phyloP scores from a whole-genome alignment of 2,113 vertebrate species.

The Hassar affinis region DNA sequence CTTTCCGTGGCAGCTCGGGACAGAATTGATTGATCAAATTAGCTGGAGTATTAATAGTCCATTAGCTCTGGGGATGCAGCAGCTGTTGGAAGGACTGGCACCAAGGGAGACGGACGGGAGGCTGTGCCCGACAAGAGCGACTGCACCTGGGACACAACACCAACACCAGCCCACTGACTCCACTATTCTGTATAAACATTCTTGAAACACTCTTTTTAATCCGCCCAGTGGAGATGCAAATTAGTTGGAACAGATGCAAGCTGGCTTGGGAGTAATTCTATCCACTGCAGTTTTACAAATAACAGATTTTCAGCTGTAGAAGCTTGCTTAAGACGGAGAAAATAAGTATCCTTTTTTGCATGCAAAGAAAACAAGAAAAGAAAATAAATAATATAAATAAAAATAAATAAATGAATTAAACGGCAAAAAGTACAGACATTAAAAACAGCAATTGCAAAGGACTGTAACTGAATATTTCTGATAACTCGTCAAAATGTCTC shows the following conservation, averaged over 20 bases:
- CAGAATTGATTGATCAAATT: constrained; percentile 77
- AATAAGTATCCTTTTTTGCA: background rate
- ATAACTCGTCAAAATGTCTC: background rate
- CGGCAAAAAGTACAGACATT: background rate
- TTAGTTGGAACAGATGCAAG: constrained; percentile 42
- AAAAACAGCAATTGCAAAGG: background rate
- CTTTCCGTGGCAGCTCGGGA: constrained; percentile 63
- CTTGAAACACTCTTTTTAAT: constrained; percentile 48
- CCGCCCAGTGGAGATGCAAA: constrained; percentile 49
- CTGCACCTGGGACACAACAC: constrained; percentile 48
- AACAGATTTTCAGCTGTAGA: constrained; percentile 30
- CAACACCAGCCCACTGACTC: constrained; percentile 33
- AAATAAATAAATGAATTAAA: background rate
- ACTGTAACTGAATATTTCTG: background rate
- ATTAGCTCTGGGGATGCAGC: constrained; percentile 74
- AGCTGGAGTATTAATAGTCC: constrained; percentile 74
- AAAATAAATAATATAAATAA: background rate
- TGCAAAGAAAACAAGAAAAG: background rate
- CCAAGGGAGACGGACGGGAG: constrained; percentile 63
- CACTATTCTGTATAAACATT: constrained; percentile 35
- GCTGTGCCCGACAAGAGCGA: constrained; percentile 61
- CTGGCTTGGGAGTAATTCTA: constrained; percentile 42
- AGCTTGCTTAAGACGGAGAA: constrained; percentile 16
- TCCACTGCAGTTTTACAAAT: constrained; percentile 42
- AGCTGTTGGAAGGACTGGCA: constrained; percentile 67